Conservation (phyloP, 2,888 invertebrate genomes). For the Falcaria lacertinaria region DNA sequence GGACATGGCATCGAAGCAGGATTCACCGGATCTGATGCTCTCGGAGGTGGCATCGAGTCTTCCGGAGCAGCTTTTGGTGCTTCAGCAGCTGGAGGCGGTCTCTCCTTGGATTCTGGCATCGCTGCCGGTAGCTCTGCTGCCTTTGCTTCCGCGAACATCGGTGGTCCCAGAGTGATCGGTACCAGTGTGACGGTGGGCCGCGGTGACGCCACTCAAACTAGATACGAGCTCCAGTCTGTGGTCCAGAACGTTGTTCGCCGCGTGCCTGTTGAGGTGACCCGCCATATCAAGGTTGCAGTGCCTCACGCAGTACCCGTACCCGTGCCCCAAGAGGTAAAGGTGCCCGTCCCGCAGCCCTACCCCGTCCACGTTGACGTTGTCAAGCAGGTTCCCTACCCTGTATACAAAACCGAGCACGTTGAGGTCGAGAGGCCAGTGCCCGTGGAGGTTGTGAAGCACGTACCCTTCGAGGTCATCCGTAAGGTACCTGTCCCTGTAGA, state of each 20-base stretch:
- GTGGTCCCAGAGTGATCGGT: constrained; percentile 49
- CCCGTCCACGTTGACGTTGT: constrained; percentile 67
- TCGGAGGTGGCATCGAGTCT: constrained; percentile 8
- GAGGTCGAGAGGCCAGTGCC: constrained; percentile 69
- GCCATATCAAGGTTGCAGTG: constrained; percentile 60
- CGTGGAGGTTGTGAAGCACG: constrained; percentile 58
- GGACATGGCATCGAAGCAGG: constrained; percentile 11
- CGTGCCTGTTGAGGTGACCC: constrained; percentile 65
- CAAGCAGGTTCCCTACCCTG: constrained; percentile 68
- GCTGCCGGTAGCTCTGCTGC: constrained; percentile 8
- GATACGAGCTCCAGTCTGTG: constrained; percentile 68
- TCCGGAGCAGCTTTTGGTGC: constrained; percentile 1
- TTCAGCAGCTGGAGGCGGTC: constrained; percentile 11
- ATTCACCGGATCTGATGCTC: constrained; percentile 3
- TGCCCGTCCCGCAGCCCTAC: constrained; percentile 71
- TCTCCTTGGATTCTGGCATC: constrained; percentile 15
- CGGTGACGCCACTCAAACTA: constrained; percentile 37
- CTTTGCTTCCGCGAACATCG: constrained; percentile 22
- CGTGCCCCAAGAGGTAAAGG: constrained; percentile 62
- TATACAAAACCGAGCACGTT: constrained; percentile 65
- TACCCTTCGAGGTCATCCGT: constrained; percentile 65
- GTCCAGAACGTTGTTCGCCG: constrained; percentile 68
- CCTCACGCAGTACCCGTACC: constrained; percentile 63
- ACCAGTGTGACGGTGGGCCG: constrained; percentile 50
- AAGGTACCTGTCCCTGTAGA: constrained; percentile 65